Evolutionary conservation across 2,888 invertebrate genomes (phyloP).

Genomic region (Abrostola tripartita): DNA sequence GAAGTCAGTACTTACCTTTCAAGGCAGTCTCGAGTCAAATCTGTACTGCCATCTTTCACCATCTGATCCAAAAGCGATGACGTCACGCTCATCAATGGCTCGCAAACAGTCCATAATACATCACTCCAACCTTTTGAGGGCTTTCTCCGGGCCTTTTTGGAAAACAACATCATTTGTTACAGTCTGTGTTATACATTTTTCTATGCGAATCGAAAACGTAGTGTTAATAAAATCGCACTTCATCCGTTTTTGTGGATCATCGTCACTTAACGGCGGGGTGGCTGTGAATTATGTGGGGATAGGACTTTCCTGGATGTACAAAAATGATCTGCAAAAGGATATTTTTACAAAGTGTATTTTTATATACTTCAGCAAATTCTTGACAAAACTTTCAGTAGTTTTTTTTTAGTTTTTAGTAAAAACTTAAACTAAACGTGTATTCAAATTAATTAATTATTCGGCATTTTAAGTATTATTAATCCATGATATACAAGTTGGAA

Average conservation of each 20-base stretch:
- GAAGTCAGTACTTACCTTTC: slow-evolving; percentile 23
- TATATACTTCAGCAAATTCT: no score
- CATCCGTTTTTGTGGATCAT: slow-evolving; percentile 88
- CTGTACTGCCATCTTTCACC: slow-evolving; percentile 53
- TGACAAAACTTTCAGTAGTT: no score
- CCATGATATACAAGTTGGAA: no score
- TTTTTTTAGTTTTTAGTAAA: no score
- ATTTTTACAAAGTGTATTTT: not conserved
- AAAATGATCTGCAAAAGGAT: not conserved
- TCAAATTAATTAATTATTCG: no score
- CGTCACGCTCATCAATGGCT: slow-evolving; percentile 77
- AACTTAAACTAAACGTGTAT: no score
- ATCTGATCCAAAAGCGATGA: slow-evolving; percentile 62
- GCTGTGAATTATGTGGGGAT: slow-evolving; percentile 38
- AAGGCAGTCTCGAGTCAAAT: slow-evolving; percentile 55
- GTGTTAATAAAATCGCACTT: slow-evolving; percentile 88
- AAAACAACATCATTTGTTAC: slow-evolving; percentile 88
- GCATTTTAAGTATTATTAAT: no score
- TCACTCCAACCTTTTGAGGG: slow-evolving; percentile 66
- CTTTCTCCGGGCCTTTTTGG: slow-evolving; percentile 73
- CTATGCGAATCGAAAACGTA: slow-evolving; percentile 79
- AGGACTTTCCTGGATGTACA: slow-evolving; percentile 6
- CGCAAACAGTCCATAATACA: slow-evolving; percentile 67
- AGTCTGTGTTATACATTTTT: slow-evolving; percentile 82
- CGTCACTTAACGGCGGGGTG: slow-evolving; percentile 84